Conservation (phyloP, 37 sponge, comb jelly and placozoan genomes). For the Dysidea cf. avara region DNA sequence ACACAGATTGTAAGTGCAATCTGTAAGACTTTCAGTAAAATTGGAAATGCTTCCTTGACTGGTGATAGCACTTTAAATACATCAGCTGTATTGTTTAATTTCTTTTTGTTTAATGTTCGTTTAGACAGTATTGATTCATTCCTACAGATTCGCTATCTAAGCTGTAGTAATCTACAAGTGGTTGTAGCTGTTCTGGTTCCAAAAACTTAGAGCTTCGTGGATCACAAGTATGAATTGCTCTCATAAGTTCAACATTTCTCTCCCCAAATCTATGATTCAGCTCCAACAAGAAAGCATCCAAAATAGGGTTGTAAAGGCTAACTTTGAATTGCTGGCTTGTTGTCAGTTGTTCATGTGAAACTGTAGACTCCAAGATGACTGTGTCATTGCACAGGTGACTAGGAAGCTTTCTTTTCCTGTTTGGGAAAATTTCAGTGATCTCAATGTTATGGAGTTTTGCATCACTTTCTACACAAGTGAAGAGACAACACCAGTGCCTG, state of each 20-base stretch:
- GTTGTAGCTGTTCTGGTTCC: conserved; percentile 18
- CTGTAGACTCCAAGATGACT: too few species aligned
- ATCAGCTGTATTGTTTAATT: conserved; percentile 7
- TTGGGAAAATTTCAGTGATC: conserved; percentile 4
- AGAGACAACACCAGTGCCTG: conserved; percentile 11
- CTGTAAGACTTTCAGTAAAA: conserved; percentile 1
- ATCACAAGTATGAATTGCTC: conserved; percentile 25
- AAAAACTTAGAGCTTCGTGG: conserved; percentile 14
- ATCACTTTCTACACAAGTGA: conserved; percentile 21
- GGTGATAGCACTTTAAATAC: conserved; percentile 11
- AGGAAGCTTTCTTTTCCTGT: conserved; percentile 5
- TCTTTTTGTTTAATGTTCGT: conserved; percentile 12
- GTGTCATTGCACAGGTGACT: too few species aligned
- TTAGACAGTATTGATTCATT: conserved; percentile 32
- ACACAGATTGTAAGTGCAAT: conserved; percentile 16
- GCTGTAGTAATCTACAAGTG: conserved; percentile 14
- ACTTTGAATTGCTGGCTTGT: conserved; percentile 26
- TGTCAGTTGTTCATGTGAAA: conserved; percentile 13
- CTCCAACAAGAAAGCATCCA: conserved; percentile 23
- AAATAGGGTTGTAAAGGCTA: conserved; percentile 9
- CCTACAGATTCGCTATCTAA: neutral
- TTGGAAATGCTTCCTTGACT: conserved; percentile 4
- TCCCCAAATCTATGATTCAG: conserved; percentile 13
- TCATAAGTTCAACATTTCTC: conserved; percentile 33
- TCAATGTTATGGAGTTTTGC: conserved; percentile 3